Base-by-base conservation (phyloP, 2,888 invertebrate genomes). In the Harpagoxenus sublaevis region DNA sequence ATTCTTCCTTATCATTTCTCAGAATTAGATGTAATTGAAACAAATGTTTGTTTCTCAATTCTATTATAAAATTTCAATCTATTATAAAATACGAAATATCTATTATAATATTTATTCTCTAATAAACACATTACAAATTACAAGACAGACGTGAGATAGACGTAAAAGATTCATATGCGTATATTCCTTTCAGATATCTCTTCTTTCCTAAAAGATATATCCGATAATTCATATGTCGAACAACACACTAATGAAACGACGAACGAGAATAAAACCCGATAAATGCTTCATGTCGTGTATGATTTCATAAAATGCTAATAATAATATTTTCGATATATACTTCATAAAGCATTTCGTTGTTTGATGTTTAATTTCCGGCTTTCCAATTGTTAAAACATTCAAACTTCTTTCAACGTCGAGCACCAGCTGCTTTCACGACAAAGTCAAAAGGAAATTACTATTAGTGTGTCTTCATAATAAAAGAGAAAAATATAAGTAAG, bases 331-430 rank as follows among this genome's bases (percentile, higher is more conserved):
- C n/a, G 12, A 77, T 55, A 65, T 57, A 68, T 28, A 31, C 31
- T 42, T 39, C 4, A 42, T 66, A 39, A 78, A 78, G 18, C 68
- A 35, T 55, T 51, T 77, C 42, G 12, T 45, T 9, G 23, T 78
- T n/a, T 55, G n/a, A 78, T 57, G 42, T 78, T 78, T 68, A 78
- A 68, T 78, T 68, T 78, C 78, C 45, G 70, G 31, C 31, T 78
- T 55, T 78, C 31, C 31, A 68, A 57, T 15, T 42, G 42, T 68
- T 42, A 68, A 68, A 53, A 6, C 77, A 45, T 57, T 78, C 31
- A 45, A 70, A 70, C 31, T 55, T 55, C 31, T 57, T 68, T 62
- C 18, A 78, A 66, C 18, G 28, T 28, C 12, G 39, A 28, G 10
- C 45, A 28, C 2, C 28, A 68, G 8, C 28, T 28, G 39, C 66